Base-by-base conservation (phyloP, 1,140 invertebrate genomes). In the Philopotamus ludificatus region DNA sequence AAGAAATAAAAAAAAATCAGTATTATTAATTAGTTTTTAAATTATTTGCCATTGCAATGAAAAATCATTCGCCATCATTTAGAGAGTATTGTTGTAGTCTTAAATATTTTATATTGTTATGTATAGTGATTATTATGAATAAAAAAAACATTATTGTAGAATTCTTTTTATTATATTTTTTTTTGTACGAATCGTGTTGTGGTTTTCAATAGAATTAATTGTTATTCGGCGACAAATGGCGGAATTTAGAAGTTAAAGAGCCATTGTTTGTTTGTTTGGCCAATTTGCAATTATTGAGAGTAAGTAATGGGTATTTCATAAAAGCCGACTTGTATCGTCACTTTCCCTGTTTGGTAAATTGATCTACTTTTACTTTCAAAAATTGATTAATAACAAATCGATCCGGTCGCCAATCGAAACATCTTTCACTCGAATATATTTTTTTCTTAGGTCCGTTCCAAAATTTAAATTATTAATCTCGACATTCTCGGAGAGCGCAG, bases 361-460 rank as follows among this genome's bases (percentile, higher is more conserved):
- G 49, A 26, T 47, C 34, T n/a, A 49, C 59, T 62, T 51, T 62
- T 62, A 62, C 59, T 62, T 62, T 62, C 59, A 18, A 58, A 15
- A 39, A 58, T 15, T 51, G 49, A 51, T 51, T 51, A 20, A 51
- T 51, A 51, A n/a, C n/a, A n/a, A n/a, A 51, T 51, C 22, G 53
- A 26, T 57, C n/a, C 34, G 25, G 53, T 15, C 21, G 18, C 12
- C 28, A 34, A 34, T 34, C 4, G 28, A 4, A 34, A 34, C 28
- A 34, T 34, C 28, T 34, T 34, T 34, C 28, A 34, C 28, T 34
- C 28, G n/a, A n/a, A n/a, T n/a, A n/a, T n/a, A n/a, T n/a, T n/a
- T n/a, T n/a, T n/a, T n/a, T n/a, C n/a, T n/a, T n/a, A n/a, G n/a
- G n/a, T n/a, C n/a, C n/a, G n/a, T n/a, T n/a, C n/a, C n/a, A n/a